Conservation (phyloP, 2,797 vertebrate species). For the Acanthopagrus latus region DNA sequence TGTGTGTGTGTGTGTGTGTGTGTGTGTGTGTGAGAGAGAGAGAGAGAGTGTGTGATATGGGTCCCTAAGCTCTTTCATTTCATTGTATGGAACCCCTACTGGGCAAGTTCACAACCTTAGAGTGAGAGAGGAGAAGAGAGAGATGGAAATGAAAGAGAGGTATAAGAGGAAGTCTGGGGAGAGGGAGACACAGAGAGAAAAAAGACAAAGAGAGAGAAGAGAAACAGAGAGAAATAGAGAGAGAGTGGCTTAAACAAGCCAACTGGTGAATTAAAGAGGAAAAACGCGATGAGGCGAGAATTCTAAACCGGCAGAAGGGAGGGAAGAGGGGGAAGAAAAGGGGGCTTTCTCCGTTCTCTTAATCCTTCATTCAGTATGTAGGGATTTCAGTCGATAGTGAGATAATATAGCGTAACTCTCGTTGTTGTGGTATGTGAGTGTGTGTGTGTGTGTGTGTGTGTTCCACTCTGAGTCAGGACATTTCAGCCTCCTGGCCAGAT, state of each 20-base stretch:
- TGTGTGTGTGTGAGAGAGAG: slow-evolving; percentile 12
- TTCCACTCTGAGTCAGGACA: slow-evolving; percentile 41
- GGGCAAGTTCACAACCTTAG: slow-evolving; percentile 68
- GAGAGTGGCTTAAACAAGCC: slow-evolving; percentile 62
- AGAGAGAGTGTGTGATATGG: slow-evolving; percentile 16
- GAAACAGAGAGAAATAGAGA: slow-evolving; percentile 20
- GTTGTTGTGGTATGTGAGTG: slow-evolving; percentile 13
- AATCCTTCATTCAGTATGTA: slow-evolving; percentile 59
- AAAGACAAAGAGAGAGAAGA: slow-evolving; percentile 12
- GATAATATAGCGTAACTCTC: slow-evolving; percentile 58
- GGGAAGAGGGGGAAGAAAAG: slow-evolving; percentile 31
- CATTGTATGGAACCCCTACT: slow-evolving; percentile 63
- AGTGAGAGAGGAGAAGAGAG: slow-evolving; percentile 40
- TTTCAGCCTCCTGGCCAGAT: slow-evolving; percentile 64
- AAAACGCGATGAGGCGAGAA: slow-evolving; percentile 51
- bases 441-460: slow-evolving; percentile 22
- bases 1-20: slow-evolving; percentile 7
- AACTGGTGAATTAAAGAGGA: slow-evolving; percentile 61
- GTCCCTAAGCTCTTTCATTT: slow-evolving; percentile 72
- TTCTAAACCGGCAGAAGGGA: slow-evolving; percentile 39
- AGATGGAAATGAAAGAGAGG: slow-evolving; percentile 47
- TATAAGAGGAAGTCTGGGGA: slow-evolving; percentile 3
- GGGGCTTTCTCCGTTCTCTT: slow-evolving; percentile 40
- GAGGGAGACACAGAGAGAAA: slow-evolving; percentile 22
- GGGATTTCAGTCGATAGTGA: slow-evolving; percentile 59